Conservation (phyloP, 2,113 vertebrate genomes). For the Phasianus colchicus region DNA sequence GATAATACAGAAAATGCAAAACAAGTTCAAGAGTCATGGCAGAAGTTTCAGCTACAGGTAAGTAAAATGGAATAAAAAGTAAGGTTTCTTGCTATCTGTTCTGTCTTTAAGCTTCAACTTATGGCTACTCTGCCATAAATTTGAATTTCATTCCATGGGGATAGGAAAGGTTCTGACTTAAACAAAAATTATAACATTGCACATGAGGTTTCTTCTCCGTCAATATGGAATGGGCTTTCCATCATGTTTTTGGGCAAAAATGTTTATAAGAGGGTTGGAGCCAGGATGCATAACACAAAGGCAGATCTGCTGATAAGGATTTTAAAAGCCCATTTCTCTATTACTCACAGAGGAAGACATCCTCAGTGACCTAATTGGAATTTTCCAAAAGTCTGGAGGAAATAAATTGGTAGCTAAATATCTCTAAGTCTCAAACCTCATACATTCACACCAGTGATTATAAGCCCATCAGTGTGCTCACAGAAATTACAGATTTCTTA, state of each 20-base stretch:
- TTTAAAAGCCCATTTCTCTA: background rate
- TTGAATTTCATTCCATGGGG: background rate
- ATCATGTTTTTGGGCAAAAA: background rate
- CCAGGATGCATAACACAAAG: background rate
- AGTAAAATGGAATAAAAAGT: background rate
- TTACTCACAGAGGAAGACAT: background rate
- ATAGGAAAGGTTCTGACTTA: background rate
- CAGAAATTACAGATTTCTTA: background rate
- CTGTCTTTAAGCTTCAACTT: background rate
- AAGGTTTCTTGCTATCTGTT: background rate
- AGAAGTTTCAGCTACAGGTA: constrained; percentile 64
- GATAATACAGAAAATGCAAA: background rate
- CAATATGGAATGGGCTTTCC: background rate
- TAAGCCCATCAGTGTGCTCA: background rate
- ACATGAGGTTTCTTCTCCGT: background rate
- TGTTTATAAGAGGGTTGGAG: background rate
- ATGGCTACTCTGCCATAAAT: background rate
- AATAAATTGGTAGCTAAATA: background rate
- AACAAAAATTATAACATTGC: background rate
- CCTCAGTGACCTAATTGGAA: background rate
- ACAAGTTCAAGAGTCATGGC: background rate
- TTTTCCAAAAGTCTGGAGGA: background rate
- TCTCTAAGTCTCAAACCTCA: background rate
- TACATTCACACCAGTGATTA: background rate
- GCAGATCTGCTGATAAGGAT: background rate